Evolutionary conservation across 2,113 vertebrate species (phyloP).

Genomic region (Peromyscus maniculatus): DNA sequence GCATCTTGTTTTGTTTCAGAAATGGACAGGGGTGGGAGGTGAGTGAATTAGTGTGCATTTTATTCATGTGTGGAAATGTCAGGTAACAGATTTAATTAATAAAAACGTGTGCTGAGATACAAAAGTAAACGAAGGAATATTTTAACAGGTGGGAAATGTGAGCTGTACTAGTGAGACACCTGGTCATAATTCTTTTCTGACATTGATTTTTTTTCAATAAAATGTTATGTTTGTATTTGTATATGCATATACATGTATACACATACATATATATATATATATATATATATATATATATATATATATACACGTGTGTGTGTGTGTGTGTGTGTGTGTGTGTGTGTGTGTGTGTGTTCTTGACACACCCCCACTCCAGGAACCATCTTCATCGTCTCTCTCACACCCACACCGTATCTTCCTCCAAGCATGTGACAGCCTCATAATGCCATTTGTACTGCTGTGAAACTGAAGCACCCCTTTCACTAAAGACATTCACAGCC

Average conservation of each 20-base stretch:
- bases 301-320: no score
- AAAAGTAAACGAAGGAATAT: background rate
- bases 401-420: background rate
- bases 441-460: constrained; percentile 31
- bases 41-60: background rate
- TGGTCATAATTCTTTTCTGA: background rate
- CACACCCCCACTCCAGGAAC: background rate
- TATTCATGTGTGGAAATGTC: background rate
- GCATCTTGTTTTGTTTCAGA: background rate
- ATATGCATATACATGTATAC: background rate
- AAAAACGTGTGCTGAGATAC: background rate
- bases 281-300: no score
- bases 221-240: background rate
- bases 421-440: background rate
- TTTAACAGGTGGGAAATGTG: background rate
- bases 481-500: background rate
- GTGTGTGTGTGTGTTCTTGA: background rate
- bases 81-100: background rate
- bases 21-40: background rate
- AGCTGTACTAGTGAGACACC: background rate
- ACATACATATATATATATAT: background rate
- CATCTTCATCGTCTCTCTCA: constrained; percentile 38
- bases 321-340: background rate
- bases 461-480: background rate
- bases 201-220: background rate